Conservation (phyloP, 2,888 invertebrate species). For the Sicus ferrugineus region DNA sequence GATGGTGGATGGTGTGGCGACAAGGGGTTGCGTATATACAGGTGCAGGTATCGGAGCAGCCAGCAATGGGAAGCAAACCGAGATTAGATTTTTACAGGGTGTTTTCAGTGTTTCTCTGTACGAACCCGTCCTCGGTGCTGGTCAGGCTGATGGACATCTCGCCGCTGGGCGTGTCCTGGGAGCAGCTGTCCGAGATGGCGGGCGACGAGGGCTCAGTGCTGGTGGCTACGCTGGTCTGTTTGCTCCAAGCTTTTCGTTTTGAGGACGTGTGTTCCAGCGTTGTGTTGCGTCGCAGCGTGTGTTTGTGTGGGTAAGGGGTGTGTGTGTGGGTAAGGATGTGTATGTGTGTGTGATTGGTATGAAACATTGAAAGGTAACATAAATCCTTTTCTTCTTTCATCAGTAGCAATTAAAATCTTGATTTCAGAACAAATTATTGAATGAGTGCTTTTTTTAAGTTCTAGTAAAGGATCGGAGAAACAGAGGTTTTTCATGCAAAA, state of each 20-base stretch:
- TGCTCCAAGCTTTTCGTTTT: constrained; percentile 77
- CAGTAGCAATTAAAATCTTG: too few species aligned
- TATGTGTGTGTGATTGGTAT: neutral
- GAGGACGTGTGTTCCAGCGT: too few species aligned
- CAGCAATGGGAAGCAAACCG: neutral
- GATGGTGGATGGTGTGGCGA: neutral
- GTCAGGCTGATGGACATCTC: constrained; percentile 72
- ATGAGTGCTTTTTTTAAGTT: too few species aligned
- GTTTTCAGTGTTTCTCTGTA: constrained; percentile 26
- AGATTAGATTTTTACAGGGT: constrained; percentile 1
- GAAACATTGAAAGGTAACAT: too few species aligned
- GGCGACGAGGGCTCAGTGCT: constrained; percentile 83
- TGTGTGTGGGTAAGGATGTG: too few species aligned
- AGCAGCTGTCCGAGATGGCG: constrained; percentile 69
- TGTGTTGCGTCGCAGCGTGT: too few species aligned
- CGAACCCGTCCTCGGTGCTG: constrained; percentile 72
- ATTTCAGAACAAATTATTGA: too few species aligned
- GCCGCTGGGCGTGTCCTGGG: constrained; percentile 68
- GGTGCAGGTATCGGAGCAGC: neutral
- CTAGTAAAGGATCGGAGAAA: too few species aligned
- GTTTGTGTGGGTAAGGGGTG: constrained; percentile 1
- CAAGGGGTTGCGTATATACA: neutral
- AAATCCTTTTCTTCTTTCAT: too few species aligned
- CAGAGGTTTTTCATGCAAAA: too few species aligned
- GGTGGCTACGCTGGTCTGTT: constrained; percentile 78